Conservation (phyloP, 2,888 invertebrate genomes). For the Cybosia mesomella region DNA sequence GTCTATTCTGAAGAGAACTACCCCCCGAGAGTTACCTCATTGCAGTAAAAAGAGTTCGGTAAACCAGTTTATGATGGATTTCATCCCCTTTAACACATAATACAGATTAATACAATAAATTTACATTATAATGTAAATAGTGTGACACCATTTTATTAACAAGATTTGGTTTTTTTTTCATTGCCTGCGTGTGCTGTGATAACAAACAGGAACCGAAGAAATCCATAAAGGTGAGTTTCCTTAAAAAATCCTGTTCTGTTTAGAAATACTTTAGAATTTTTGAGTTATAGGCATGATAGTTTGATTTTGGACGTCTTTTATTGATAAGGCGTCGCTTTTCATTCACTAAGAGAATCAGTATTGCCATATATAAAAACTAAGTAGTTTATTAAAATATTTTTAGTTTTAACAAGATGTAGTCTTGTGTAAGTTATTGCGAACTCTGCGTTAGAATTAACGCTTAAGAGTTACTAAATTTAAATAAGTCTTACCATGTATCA, state of each 20-base stretch:
- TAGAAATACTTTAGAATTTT: neutral
- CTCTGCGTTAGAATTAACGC: constrained; percentile 29
- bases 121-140: constrained; percentile 26
- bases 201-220: constrained; percentile 79
- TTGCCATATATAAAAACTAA: neutral
- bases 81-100: constrained; percentile 5
- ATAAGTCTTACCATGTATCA: constrained; percentile 8
- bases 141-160: constrained; percentile 45
- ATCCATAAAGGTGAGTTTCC: constrained; percentile 79
- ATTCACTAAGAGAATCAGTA: neutral
- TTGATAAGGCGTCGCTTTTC: neutral
- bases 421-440: constrained; percentile 9
- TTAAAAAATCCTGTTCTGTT: neutral
- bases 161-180: constrained; percentile 59
- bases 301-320: neutral
- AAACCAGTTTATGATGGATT: no score
- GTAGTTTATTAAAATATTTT: neutral
- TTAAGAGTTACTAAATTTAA: constrained; percentile 30
- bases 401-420: constrained; percentile 13
- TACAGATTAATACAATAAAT: constrained; percentile 5
- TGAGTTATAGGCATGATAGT: constrained; percentile 12
- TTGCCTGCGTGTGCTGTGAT: constrained; percentile 70
- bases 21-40: no score
- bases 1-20: no score
- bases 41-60: no score